Conservation (phyloP, 2,888 invertebrate species). For the Orchesellides sinensis region DNA sequence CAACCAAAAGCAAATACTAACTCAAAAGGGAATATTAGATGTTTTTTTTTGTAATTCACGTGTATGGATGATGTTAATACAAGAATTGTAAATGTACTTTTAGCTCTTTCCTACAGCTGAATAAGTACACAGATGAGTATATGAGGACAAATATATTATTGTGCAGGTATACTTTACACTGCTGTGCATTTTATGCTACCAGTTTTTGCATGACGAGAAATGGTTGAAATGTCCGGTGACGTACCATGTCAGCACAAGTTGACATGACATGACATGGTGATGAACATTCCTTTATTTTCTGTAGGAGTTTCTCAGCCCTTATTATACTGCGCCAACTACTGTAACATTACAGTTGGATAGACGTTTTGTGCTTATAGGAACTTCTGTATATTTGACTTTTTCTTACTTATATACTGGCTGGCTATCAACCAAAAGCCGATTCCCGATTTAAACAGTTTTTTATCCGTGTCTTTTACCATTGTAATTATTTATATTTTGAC, state of each 20-base stretch:
- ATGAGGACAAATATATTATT: no score
- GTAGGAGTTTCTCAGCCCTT: conserved; percentile 38
- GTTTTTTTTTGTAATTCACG: not conserved
- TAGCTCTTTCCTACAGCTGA: no score
- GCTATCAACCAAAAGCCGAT: conserved; percentile 32
- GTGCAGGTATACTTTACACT: no score
- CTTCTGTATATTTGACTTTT: not conserved
- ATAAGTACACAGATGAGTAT: no score
- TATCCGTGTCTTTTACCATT: conserved; percentile 34
- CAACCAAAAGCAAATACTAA: not conserved
- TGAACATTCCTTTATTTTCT: conserved; percentile 60
- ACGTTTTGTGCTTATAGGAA: not conserved
- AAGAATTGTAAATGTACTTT: not conserved
- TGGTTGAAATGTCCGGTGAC: conserved; percentile 63
- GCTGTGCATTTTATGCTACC: conserved; percentile 59
- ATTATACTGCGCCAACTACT: not conserved
- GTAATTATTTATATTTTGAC: conserved; percentile 56
- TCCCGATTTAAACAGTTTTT: conserved; percentile 50
- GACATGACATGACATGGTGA: conserved; percentile 62
- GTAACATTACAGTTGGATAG: not conserved
- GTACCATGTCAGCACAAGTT: conserved; percentile 60
- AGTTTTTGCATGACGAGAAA: conserved; percentile 60
- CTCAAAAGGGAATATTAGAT: conserved; percentile 1
- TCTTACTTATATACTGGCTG: not conserved
- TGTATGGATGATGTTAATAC: not conserved